Evolutionary conservation across 2,113 vertebrate genomes (phyloP), one percentile per base, ranked within the genome.

Genomic region (Mugil cephalus): DNA sequence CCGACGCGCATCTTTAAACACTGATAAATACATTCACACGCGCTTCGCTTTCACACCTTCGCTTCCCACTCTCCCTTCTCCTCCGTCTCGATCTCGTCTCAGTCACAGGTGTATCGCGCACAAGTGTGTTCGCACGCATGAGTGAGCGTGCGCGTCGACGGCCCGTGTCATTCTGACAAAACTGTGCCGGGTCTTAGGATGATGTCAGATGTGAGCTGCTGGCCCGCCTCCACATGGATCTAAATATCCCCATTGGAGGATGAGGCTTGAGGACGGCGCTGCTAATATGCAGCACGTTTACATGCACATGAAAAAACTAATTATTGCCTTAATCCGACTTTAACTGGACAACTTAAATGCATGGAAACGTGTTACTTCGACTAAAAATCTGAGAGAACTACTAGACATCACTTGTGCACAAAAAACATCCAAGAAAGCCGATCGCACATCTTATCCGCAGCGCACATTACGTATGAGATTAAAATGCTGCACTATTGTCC

Each of bases 171-270:
- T 40, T 62, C 46, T 36, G 11, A 46, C n/a, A 66, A 30, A 77
- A 71, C 43, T 34, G 75, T 50, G 77, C 74, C 85, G 68, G 69
- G 38, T 83, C 83, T 83, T 79, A 61, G 66, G 80, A 88, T 79
- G 79, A 83, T 80, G 86, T 88, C 82, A 82, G 71, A 80, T 69
- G 73, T 67, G 69, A 18, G 69, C 40, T 62, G 63, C 18, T 86
- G 84, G 82, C 76, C 81, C 54, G n/a, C 65, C 74, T 89, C 74
- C 80, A 84, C 64, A 50, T 62, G 78, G 74, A 82, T 65, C 59
- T 46, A n/a, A 64, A 68, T 60, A 36, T 72, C 84, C 79, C 68
- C 64, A 83, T 59, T 76, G 85, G 85, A 79, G 10, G 53, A 58
- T 10, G 63, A 46, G 69, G 39, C 40, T 54, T 0, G 1, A 15